Evolutionary conservation across 2,888 invertebrate species (phyloP), one percentile per base, ranked within the genome.

Genomic region (Conistra vaccinii): DNA sequence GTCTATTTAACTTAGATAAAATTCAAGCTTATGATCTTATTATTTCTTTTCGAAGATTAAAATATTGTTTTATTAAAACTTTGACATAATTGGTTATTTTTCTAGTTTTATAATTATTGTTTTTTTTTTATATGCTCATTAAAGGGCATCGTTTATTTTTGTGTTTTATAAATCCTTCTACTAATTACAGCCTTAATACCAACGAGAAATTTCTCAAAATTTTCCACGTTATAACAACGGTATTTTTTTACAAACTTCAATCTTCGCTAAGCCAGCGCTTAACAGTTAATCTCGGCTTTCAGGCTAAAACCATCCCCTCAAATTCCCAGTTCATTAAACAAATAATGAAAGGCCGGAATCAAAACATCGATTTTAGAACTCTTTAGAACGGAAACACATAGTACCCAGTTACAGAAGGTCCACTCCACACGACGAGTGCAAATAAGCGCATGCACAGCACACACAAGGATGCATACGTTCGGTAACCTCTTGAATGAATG

Each of bases 311-410:
- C 60, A 61, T 61, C n/a, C 55, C 45, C 35, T 45, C 53, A 57
- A 75, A 75, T 81, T 85, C 70, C 2, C 82, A 81, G 63, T 62
- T 71, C 82, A 82, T 76, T 76, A 63, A 82, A 65, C 65, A 81
- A 82, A 85, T 69, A 82, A 85, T 69, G 71, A 81, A 76, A 35
- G 51, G 23, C 32, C 26, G 48, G 26, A 76, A 69, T 66, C 69
- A 63, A 55, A 70, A 60, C 77, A 76, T 76, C 69, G 76, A 73
- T 82, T 85, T 69, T 61, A 63, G 72, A 67, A 70, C 32, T 77
- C 55, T 68, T 76, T 61, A 53, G 7, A 75, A 29, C 2, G 39
- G 32, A 51, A 55, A 39, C 61, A 45, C 5, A 23, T 0, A 17
- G 17, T 3, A 48, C 0, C 14, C 5, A 17, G 0, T 0, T 20